Evolutionary conservation across 2,888 invertebrate genomes (phyloP).

Genomic region (Cabera pusaria): DNA sequence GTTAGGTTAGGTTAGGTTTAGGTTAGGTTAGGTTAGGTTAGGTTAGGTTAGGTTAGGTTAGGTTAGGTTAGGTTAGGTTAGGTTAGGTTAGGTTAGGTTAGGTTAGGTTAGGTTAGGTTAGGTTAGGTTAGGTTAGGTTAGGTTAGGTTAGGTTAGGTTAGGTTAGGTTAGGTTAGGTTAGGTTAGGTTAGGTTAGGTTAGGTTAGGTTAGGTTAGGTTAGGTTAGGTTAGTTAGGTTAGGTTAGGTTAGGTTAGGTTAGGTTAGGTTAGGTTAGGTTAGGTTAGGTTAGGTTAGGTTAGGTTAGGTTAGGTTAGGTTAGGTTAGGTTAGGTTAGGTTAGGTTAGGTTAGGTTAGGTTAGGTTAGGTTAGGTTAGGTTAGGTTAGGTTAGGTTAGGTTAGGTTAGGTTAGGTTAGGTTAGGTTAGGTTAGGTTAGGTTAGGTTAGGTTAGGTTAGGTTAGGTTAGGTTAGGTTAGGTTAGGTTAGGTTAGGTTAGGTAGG

Average conservation of each 20-base stretch:
- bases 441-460: slow-evolving; percentile 7
- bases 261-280: slow-evolving; percentile 19
- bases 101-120: slow-evolving; percentile 22
- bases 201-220: slow-evolving; percentile 12
- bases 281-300: slow-evolving; percentile 15
- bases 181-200: slow-evolving; percentile 18
- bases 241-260: slow-evolving; percentile 14
- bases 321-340: slow-evolving; percentile 26
- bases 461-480: slow-evolving; percentile 18
- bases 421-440: slow-evolving; percentile 13
- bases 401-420: slow-evolving; percentile 17
- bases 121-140: slow-evolving; percentile 16
- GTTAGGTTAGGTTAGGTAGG: slow-evolving; percentile 23
- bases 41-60: slow-evolving; percentile 13
- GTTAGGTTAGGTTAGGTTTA: slow-evolving; percentile 21
- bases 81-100: slow-evolving; percentile 24
- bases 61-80: slow-evolving; percentile 12
- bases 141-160: slow-evolving; percentile 18
- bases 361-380: slow-evolving; percentile 21
- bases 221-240: slow-evolving; percentile 11
- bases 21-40: no score
- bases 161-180: slow-evolving; percentile 20
- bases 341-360: slow-evolving; percentile 21
- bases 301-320: slow-evolving; percentile 17
- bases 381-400: slow-evolving; percentile 20